These are phyloP conservation scores for Porphyrio hochstetteri DNA, from an alignment of 2,113 vertebrate genomes.

Conservation along the genomic window DNA sequence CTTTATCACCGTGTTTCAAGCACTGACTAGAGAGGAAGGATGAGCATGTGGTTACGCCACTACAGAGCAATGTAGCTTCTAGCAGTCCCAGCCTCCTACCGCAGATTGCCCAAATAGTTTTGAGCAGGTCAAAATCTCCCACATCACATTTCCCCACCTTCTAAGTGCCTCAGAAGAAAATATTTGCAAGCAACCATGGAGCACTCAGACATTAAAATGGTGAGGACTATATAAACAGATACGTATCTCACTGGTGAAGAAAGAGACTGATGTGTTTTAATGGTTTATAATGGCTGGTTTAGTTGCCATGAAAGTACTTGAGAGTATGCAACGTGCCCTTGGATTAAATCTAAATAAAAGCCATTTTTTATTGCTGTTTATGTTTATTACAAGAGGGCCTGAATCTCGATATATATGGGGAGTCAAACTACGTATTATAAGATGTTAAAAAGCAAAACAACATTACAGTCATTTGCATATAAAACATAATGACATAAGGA, in stretches of 20 bases:
- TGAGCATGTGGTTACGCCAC: background rate
- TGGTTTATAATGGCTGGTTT: background rate
- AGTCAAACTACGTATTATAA: background rate
- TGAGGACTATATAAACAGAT: slow-evolving; percentile 9
- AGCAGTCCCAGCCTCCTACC: background rate
- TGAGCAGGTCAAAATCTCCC: background rate
- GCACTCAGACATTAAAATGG: slow-evolving; percentile 1
- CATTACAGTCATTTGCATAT: background rate
- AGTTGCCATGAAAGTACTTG: slow-evolving; percentile 8
- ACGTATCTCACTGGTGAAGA: background rate
- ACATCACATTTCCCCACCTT: background rate
- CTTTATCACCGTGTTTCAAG: background rate
- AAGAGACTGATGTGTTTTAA: background rate
- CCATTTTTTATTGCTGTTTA: no score
- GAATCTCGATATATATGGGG: background rate
- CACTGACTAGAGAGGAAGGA: background rate
- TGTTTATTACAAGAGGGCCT: background rate
- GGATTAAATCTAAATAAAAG: slow-evolving; percentile 28
- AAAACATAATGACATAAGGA: background rate
- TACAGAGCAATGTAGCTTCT: background rate
- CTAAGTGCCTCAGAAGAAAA: background rate
- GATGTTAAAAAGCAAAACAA: background rate
- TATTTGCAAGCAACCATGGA: background rate
- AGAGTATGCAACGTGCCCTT: background rate
- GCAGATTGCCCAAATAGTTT: background rate